Percentiles rank a stretch among this genome's conserved stretches.
Conservation (phyloP, 2,113 vertebrate genomes). For the Oriolus oriolus region DNA sequence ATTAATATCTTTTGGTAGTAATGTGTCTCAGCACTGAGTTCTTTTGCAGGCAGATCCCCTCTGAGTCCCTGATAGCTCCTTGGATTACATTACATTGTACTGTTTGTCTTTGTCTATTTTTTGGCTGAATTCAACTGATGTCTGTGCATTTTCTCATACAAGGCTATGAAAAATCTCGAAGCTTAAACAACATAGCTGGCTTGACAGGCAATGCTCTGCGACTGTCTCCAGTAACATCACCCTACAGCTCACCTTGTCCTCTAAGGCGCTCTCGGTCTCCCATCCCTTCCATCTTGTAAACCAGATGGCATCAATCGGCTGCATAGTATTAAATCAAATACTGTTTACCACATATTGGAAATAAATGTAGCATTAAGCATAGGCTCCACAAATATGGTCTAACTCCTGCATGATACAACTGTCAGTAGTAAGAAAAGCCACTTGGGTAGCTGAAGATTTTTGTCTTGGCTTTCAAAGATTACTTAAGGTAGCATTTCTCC, state of each 20-base stretch:
- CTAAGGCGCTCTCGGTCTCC: slow-evolving; percentile 90
- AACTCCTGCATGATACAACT: slow-evolving; percentile 72
- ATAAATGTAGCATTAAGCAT: slow-evolving; percentile 69
- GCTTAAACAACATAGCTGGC: slow-evolving; percentile 96
- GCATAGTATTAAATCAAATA: slow-evolving; percentile 63
- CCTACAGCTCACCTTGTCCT: slow-evolving; percentile 91
- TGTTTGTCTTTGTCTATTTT: slow-evolving; percentile 83
- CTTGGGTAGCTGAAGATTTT: slow-evolving; percentile 62
- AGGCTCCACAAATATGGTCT: slow-evolving; percentile 61
- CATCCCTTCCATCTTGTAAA: slow-evolving; percentile 93
- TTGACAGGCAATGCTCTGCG: slow-evolving; percentile 88
- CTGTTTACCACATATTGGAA: slow-evolving; percentile 62
- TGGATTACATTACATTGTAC: slow-evolving; percentile 74
- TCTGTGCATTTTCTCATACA: slow-evolving; percentile 87
- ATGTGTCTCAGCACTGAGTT: slow-evolving; percentile 53
- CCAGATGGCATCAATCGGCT: slow-evolving; percentile 66
- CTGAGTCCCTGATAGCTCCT: slow-evolving; percentile 47
- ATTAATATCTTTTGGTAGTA: neutral
- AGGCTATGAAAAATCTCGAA: slow-evolving; percentile 95
- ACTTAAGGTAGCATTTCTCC: slow-evolving; percentile 62
- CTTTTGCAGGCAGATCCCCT: slow-evolving; percentile 47
- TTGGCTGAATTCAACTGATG: slow-evolving; percentile 82
- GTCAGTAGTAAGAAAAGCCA: slow-evolving; percentile 68
- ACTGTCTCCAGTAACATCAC: slow-evolving; percentile 92
- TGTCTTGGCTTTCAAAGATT: slow-evolving; percentile 67